These are phyloP conservation scores for Drosophila dunni DNA, from an alignment of 1,140 invertebrate genomes.

Conservation along the genomic window DNA sequence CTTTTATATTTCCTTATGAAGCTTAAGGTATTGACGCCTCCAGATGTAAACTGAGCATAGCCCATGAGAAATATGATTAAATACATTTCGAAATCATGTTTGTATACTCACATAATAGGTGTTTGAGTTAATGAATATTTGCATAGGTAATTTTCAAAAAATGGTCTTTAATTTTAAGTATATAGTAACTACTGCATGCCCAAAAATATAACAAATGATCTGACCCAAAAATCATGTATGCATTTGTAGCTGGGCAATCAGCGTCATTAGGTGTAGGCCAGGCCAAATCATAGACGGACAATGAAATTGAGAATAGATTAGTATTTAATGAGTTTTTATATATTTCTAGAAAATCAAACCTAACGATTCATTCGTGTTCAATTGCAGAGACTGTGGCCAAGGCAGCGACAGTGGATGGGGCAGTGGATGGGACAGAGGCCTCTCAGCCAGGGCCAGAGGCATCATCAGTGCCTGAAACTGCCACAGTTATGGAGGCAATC, in stretches of 20 bases:
- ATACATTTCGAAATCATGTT: neutral
- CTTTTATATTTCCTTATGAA: too few relatives aligned
- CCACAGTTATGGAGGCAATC: slow-evolving; percentile 35
- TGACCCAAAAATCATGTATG: slow-evolving; percentile 24
- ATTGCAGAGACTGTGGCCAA: slow-evolving; percentile 37
- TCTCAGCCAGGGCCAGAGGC: slow-evolving; percentile 49
- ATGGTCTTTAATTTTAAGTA: slow-evolving; percentile 2
- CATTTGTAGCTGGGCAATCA: slow-evolving; percentile 25
- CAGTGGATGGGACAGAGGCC: neutral
- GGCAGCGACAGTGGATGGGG: too few relatives aligned
- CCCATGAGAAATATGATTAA: too few relatives aligned
- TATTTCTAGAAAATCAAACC: slow-evolving; percentile 63
- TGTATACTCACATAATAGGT: neutral
- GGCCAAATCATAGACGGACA: slow-evolving; percentile 32
- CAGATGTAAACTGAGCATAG: too few relatives aligned
- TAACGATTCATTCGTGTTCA: slow-evolving; percentile 72
- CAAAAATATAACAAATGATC: slow-evolving; percentile 45
- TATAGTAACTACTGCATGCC: slow-evolving; percentile 7
- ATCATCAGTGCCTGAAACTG: slow-evolving; percentile 50
- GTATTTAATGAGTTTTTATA: slow-evolving; percentile 82
- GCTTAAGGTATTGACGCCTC: too few relatives aligned
- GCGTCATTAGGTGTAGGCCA: slow-evolving; percentile 63
- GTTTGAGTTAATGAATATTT: slow-evolving; percentile 16
- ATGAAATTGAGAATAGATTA: slow-evolving; percentile 84
- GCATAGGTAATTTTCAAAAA: slow-evolving; percentile 12